Evolutionary conservation across 2,113 vertebrate genomes (phyloP).

Genomic region (Meriones unguiculatus): DNA sequence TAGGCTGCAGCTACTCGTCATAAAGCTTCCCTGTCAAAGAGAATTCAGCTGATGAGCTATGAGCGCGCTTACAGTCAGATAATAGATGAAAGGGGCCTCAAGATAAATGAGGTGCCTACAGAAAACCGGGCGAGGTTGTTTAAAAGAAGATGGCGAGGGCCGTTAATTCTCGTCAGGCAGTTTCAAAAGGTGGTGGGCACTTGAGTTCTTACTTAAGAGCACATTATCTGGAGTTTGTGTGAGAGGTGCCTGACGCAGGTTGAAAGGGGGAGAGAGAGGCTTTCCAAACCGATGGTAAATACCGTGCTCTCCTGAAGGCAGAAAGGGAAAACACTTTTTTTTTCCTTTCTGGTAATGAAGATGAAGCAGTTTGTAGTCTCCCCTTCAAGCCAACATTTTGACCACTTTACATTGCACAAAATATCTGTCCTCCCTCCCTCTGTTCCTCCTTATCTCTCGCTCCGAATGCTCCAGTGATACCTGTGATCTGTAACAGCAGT

Average conservation of each 20-base stretch:
- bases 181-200: constrained; percentile 85
- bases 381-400: constrained; percentile 37
- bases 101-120: constrained; percentile 90
- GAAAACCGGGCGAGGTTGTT: constrained; percentile 87
- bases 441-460: not conserved
- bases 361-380: constrained; percentile 39
- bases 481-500: not conserved
- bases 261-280: constrained; percentile 76
- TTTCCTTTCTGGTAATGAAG: constrained; percentile 39
- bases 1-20: constrained; percentile 84
- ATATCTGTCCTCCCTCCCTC: not conserved
- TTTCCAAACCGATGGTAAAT: constrained; percentile 78
- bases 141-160: constrained; percentile 87
- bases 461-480: not conserved
- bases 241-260: constrained; percentile 75
- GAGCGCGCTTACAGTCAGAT: constrained; percentile 87
- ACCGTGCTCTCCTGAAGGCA: constrained; percentile 66
- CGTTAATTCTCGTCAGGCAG: constrained; percentile 87
- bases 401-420: not conserved
- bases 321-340: constrained; percentile 60
- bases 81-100: constrained; percentile 88
- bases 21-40: constrained; percentile 86
- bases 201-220: constrained; percentile 85
- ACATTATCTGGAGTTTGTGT: constrained; percentile 86
- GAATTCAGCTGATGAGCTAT: constrained; percentile 87